These are phyloP conservation scores for Peromyscus attwateri DNA, from an alignment of 2,797 vertebrate species.

Conservation along the genomic window DNA sequence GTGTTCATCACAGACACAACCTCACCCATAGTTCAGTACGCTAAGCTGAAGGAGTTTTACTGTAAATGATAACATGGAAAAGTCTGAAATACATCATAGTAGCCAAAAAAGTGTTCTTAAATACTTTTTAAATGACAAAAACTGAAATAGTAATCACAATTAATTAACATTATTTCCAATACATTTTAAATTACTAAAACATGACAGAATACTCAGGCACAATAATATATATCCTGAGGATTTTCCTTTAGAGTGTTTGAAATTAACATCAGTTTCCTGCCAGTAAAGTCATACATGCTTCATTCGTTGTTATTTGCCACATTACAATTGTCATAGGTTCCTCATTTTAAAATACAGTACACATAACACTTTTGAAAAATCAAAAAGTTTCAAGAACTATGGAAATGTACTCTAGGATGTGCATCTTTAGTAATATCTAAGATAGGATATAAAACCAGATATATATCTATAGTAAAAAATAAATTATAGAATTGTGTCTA, in stretches of 20 bases:
- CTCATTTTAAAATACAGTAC: constrained; percentile 21
- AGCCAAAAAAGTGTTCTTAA: constrained; percentile 4
- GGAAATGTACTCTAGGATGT: background rate
- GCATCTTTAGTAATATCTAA: constrained; percentile 36
- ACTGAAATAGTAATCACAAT: constrained; percentile 6
- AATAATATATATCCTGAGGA: background rate
- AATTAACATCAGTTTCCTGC: background rate
- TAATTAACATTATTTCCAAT: background rate
- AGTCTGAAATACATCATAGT: background rate
- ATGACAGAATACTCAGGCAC: background rate
- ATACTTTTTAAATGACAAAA: constrained; percentile 11
- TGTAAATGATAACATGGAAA: background rate
- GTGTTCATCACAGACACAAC: background rate
- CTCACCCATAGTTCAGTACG: background rate
- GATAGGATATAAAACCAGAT: background rate
- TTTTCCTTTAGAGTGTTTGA: background rate
- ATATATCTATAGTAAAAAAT: constrained; percentile 17
- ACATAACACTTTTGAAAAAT: constrained; percentile 33
- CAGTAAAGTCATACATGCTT: constrained; percentile 13
- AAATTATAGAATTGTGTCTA: constrained; percentile 38
- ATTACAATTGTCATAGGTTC: background rate
- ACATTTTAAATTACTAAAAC: constrained; percentile 18
- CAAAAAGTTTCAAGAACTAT: background rate
- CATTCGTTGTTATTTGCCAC: constrained; percentile 7
- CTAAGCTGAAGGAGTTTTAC: constrained; percentile 32